These are phyloP conservation scores for Muraenolepis orangiensis DNA, from an alignment of 2,797 vertebrate species.

Conservation along the genomic window DNA sequence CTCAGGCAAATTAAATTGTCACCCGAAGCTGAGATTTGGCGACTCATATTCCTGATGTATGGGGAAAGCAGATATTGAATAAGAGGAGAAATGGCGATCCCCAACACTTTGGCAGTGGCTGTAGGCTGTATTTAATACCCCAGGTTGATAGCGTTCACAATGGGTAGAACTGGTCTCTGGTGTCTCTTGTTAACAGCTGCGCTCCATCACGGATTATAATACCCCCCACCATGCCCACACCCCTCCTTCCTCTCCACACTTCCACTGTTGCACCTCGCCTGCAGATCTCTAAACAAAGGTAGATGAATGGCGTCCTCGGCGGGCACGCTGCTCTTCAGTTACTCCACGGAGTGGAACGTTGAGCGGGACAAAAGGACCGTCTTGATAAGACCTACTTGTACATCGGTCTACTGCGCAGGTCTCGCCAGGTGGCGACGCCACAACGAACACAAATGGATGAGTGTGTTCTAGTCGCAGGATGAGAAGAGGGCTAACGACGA, in stretches of 20 bases:
- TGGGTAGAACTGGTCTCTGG: slow-evolving; percentile 36
- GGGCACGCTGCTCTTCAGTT: slow-evolving; percentile 44
- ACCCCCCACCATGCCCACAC: slow-evolving; percentile 42
- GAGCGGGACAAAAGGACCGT: slow-evolving; percentile 13
- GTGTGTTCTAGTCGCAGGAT: neutral
- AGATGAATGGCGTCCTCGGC: slow-evolving; percentile 44
- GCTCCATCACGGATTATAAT: slow-evolving; percentile 39
- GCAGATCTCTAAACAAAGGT: slow-evolving; percentile 47
- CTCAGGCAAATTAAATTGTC: slow-evolving; percentile 11
- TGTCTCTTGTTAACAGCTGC: slow-evolving; percentile 38
- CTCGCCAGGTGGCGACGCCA: neutral
- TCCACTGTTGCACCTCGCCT: slow-evolving; percentile 28
- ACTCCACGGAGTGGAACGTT: slow-evolving; percentile 27
- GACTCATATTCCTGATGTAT: slow-evolving; percentile 1
- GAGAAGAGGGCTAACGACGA: neutral
- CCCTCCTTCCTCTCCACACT: neutral
- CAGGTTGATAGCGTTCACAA: neutral
- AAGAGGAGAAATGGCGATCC: neutral
- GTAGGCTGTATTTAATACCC: neutral
- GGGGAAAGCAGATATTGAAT: slow-evolving; percentile 26
- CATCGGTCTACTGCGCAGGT: neutral
- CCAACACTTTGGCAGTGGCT: neutral
- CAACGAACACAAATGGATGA: too few relatives aligned
- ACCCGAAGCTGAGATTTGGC: neutral
- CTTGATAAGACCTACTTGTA: neutral